Conservation (phyloP, 2,113 vertebrate species). For the Coreoperca whiteheadi region DNA sequence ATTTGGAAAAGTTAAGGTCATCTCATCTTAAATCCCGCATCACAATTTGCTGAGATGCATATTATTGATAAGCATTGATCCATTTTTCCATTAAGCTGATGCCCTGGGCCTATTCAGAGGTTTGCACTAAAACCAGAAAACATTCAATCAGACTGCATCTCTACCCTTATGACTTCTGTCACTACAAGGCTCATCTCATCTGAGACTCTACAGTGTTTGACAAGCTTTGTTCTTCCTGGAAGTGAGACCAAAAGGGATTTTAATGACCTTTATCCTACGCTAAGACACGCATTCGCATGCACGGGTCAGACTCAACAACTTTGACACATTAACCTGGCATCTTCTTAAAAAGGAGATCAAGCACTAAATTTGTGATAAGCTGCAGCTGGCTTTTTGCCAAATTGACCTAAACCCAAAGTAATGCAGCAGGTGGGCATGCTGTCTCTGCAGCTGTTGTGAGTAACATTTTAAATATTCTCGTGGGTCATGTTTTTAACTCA, state of each 20-base stretch:
- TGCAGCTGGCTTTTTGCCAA: background rate
- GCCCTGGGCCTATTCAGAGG: background rate
- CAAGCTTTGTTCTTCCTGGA: conserved; percentile 26
- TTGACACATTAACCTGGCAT: background rate
- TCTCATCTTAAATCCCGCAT: conserved; percentile 54
- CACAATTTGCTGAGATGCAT: conserved; percentile 26
- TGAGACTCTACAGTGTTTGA: conserved; percentile 21
- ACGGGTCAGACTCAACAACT: background rate
- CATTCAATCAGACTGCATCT: background rate
- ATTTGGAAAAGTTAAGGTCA: conserved; percentile 55
- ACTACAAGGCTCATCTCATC: conserved; percentile 56
- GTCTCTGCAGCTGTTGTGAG: background rate
- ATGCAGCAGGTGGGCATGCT: background rate
- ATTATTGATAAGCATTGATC: background rate
- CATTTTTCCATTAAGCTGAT: background rate
- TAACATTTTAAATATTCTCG: background rate
- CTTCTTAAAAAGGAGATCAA: background rate
- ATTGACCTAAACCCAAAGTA: background rate
- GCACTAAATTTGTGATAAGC: background rate
- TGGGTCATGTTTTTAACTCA: background rate
- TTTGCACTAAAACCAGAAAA: background rate
- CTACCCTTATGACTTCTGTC: background rate
- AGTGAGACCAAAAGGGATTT: conserved; percentile 30
- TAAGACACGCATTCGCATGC: too few relatives aligned
- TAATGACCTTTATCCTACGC: conserved; percentile 30